Percentiles rank a stretch among this genome's conserved stretches.
Conservation (phyloP, 2,797 vertebrate genomes). For the Loriculus beryllinus region DNA sequence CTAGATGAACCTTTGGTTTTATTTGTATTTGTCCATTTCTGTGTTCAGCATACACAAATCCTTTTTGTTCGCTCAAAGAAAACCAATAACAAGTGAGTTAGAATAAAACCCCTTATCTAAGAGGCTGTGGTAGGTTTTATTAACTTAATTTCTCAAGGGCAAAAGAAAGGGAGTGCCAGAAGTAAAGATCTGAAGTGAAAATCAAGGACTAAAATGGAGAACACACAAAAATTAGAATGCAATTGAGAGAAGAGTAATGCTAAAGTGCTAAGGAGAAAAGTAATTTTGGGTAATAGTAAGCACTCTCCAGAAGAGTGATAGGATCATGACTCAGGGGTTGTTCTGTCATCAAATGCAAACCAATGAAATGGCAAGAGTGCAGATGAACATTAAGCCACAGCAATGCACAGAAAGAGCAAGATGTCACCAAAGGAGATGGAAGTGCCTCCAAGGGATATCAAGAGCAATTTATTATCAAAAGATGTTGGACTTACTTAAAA, state of each 20-base stretch:
- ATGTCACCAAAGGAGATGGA: not conserved
- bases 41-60: not conserved
- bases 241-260: not conserved
- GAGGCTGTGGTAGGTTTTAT: not conserved
- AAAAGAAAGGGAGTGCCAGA: not conserved
- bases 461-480: constrained; percentile 22
- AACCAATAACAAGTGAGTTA: not conserved
- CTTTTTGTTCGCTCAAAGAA: not conserved
- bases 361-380: not conserved
- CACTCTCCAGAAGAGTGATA: not conserved
- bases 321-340: constrained; percentile 4
- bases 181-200: not conserved
- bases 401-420: not conserved
- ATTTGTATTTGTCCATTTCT: not conserved
- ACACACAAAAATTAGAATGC: not conserved
- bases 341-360: not conserved
- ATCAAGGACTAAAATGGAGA: not conserved
- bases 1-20: not conserved
- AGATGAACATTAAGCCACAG: not conserved
- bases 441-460: not conserved
- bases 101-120: not conserved
- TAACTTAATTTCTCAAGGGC: not conserved
- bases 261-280: not conserved
- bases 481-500: not conserved
- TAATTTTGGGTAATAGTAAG: not conserved